A percentile compares a stretch with the other conserved stretches of the same genome.
phyloP scores from a whole-genome alignment of 1,140 invertebrate species.

The Drosophila orosa region DNA sequence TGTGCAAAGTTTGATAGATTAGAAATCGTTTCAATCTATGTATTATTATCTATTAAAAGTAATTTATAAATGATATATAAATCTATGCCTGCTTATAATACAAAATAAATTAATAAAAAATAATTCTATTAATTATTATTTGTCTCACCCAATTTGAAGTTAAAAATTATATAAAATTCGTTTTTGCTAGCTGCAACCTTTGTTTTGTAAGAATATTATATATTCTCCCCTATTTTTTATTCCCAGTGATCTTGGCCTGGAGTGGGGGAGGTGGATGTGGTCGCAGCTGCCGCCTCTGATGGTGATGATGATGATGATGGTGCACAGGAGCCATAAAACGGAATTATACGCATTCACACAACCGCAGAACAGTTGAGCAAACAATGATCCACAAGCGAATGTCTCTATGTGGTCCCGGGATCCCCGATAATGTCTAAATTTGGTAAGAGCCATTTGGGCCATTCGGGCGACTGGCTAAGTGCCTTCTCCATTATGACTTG shows the following conservation, averaged over 20 bases:
- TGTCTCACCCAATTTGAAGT: accelerated
- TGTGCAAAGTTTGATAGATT: too few species aligned
- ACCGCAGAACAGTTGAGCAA: slow-evolving; percentile 68
- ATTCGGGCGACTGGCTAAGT: slow-evolving; percentile 56
- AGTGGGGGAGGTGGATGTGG: slow-evolving; percentile 43
- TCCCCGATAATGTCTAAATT: slow-evolving; percentile 76
- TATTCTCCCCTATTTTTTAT: neutral
- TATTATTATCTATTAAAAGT: too few species aligned
- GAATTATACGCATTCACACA: slow-evolving; percentile 79
- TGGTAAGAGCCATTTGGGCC: slow-evolving; percentile 59
- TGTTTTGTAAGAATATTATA: neutral
- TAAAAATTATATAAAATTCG: neutral
- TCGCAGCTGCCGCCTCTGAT: slow-evolving; percentile 28
- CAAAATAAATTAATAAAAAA: too few species aligned
- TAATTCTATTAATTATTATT: neutral
- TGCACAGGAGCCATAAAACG: slow-evolving; percentile 78
- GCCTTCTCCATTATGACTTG: slow-evolving; percentile 73
- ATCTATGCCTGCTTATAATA: too few species aligned
- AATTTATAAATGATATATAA: too few species aligned
- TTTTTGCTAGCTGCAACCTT: too few species aligned
- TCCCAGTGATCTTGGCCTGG: neutral
- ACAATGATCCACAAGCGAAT: slow-evolving; percentile 43
- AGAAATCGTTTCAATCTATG: too few species aligned
- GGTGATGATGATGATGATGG: slow-evolving; percentile 30
- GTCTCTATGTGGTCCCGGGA: slow-evolving; percentile 31